Conservation (phyloP, 92 coral and sea anemone genomes). For the Parazoanthus swiftii region DNA sequence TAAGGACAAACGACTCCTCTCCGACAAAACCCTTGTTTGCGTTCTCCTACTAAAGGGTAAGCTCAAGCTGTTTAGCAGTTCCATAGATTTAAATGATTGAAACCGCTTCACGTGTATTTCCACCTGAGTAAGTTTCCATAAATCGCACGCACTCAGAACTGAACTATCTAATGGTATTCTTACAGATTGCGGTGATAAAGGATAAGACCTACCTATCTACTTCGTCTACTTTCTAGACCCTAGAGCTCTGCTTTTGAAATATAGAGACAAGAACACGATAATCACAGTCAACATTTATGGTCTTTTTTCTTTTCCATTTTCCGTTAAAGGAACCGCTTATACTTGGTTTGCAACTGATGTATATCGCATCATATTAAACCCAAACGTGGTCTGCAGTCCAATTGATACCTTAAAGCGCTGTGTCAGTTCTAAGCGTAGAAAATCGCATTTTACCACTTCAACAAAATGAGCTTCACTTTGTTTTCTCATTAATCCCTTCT, state of each 20-base stretch:
- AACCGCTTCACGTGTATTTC: not conserved
- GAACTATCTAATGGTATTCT: slow-evolving; percentile 14
- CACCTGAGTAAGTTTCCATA: not conserved
- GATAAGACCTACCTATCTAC: not conserved
- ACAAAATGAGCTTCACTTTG: not conserved
- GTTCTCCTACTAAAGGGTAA: slow-evolving; percentile 1
- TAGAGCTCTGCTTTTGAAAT: not conserved
- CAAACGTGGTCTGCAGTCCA: not conserved
- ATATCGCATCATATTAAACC: not conserved
- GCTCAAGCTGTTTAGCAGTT: not conserved
- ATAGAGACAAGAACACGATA: not conserved
- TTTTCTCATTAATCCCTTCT: not conserved
- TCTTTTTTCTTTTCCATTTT: not conserved
- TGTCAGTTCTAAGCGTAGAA: not conserved
- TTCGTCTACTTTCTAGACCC: not conserved
- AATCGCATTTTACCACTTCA: not conserved
- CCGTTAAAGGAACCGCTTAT: not conserved
- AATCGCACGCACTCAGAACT: slow-evolving; percentile 4
- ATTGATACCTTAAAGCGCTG: not conserved
- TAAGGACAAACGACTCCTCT: not conserved
- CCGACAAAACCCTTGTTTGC: not conserved
- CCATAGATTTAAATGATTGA: not conserved
- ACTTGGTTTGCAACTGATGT: not conserved
- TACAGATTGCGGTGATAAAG: not conserved
- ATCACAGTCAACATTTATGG: not conserved